Evolutionary conservation across 2,888 invertebrate genomes (phyloP), one percentile per base, ranked within the genome.

Genomic region (Ormyrus pomaceus): DNA sequence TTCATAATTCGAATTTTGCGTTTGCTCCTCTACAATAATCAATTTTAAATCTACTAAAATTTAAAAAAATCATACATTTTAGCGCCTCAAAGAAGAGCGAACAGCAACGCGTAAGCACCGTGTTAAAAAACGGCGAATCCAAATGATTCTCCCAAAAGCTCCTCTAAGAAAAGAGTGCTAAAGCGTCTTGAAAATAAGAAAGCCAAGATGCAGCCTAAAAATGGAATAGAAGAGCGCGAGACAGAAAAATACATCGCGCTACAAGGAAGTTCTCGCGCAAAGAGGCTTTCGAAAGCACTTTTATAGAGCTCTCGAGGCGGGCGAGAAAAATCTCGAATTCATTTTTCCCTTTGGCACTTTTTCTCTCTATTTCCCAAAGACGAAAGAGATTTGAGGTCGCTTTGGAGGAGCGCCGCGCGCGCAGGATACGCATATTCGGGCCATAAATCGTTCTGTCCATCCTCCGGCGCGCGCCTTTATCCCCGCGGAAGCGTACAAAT

Each of bases 291-390:
- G 62, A 62, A 68, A 72, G 72, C 68, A 80, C 80, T 76, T 76
- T 76, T 50, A 6, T 45, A n/a, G 59, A 5, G 19, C n/a, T 8
- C 19, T 68, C 10, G 19, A 50, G 9, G 56, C 34, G 59, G n/a
- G 45, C 11, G 66, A 45, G 59, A 69, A 75, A 75, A 80, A 80
- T 80, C 75, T 80, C 62, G 75, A 80, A 82, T 82, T 77, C 82
- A 78, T 82, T 79, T 82, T 77, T 82, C 77, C 77, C 77, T 80
- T 80, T 82, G 77, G 71, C 72, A 64, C 76, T 74, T 73, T 82
- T 75, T 75, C 75, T 71, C 76, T 70, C 70, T 77, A 66, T 74
- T 79, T 74, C 56, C 53, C 51, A 46, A 79, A 70, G 73, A 70
- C 73, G 82, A 76, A 58, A 65, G 73, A 77, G 77, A 79, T 77